Conservation (phyloP, 2,797 vertebrate species). For the Acipenser transmontanus region DNA sequence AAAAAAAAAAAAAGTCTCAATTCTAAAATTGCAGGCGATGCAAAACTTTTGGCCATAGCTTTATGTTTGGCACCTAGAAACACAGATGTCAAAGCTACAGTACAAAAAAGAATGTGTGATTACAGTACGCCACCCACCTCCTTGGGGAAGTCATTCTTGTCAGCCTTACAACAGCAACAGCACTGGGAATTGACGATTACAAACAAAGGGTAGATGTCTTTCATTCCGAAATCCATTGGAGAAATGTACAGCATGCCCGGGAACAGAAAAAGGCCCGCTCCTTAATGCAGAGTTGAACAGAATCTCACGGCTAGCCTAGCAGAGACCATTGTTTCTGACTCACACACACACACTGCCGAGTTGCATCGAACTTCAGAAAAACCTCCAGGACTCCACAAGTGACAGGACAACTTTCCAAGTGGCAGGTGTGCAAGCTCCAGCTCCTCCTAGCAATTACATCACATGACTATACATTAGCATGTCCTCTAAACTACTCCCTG, state of each 20-base stretch:
- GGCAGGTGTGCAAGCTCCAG: background rate
- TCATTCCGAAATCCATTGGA: constrained; percentile 62
- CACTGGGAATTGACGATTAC: constrained; percentile 56
- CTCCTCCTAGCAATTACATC: background rate
- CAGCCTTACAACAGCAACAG: constrained; percentile 59
- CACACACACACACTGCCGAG: background rate
- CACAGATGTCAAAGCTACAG: too few relatives aligned
- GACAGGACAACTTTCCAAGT: background rate
- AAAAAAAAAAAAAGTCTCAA: background rate
- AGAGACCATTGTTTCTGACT: background rate
- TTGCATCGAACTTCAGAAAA: background rate
- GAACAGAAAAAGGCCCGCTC: background rate
- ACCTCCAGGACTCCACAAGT: background rate
- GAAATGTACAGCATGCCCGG: constrained; percentile 22
- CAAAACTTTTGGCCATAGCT: too few relatives aligned
- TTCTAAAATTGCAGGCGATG: too few relatives aligned
- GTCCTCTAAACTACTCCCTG: too few relatives aligned
- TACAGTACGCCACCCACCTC: constrained; percentile 47
- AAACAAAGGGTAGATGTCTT: constrained; percentile 62
- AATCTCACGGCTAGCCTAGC: background rate
- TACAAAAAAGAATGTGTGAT: background rate
- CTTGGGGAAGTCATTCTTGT: constrained; percentile 48
- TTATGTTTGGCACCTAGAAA: too few relatives aligned
- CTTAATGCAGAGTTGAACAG: background rate
- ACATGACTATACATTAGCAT: background rate